Conservation (phyloP, 2,113 vertebrate species). For the Heterochromis multidens region DNA sequence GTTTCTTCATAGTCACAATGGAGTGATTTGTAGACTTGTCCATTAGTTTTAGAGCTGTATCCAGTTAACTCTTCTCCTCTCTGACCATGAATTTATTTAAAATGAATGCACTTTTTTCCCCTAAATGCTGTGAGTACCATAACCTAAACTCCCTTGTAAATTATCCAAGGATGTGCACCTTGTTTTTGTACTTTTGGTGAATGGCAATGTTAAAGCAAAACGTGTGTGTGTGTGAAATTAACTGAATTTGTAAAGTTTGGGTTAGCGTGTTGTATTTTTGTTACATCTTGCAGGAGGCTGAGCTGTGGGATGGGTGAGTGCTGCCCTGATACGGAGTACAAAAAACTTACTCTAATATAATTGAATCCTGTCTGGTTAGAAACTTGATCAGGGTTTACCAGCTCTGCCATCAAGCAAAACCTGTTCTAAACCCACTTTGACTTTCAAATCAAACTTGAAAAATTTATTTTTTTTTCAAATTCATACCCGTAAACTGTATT, state of each 20-base stretch:
- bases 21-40: background rate
- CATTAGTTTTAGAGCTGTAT: background rate
- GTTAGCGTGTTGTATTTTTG: background rate
- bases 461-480: background rate
- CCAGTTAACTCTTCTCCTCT: background rate
- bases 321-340: background rate
- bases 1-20: background rate
- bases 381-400: background rate
- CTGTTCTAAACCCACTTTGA: background rate
- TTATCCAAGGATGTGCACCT: background rate
- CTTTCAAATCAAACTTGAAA: background rate
- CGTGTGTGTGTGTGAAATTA: accelerated
- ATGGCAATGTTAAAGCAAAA: background rate
- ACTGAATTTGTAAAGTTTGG: background rate
- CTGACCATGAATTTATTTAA: background rate
- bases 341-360: background rate
- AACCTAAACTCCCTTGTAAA: background rate
- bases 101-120: accelerated
- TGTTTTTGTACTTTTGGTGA: background rate
- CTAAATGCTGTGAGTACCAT: background rate
- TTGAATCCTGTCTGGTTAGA: accelerated
- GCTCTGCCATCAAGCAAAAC: background rate
- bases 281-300: background rate
- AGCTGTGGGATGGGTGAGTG: background rate
- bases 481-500: background rate